Evolutionary conservation across 2,888 invertebrate species (phyloP).

Genomic region (Fragum sueziense): DNA sequence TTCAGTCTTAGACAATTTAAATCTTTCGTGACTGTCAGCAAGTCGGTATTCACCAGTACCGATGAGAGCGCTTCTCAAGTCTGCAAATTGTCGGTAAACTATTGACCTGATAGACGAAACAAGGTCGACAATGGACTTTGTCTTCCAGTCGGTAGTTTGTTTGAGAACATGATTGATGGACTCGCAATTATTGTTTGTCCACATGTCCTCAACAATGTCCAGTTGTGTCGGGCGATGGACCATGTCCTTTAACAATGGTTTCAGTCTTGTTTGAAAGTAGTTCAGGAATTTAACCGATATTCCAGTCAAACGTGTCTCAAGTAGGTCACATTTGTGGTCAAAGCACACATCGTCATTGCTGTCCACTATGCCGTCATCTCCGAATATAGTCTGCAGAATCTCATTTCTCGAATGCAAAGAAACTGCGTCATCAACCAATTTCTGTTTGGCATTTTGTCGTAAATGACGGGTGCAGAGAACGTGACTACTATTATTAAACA

Average conservation of each 20-base stretch:
- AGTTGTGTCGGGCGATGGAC: neutral
- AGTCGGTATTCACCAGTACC: conserved; percentile 1
- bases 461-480: too few species aligned
- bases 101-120: neutral
- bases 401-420: neutral
- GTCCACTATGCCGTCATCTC: conserved; percentile 22
- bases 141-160: conserved; percentile 11
- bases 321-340: conserved; percentile 20
- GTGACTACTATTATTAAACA: too few species aligned
- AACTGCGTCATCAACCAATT: conserved; percentile 36
- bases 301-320: neutral
- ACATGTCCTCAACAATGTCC: neutral
- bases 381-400: conserved; percentile 28
- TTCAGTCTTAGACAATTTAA: conserved; percentile 1
- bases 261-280: conserved; percentile 19
- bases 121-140: conserved; percentile 15
- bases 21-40: conserved; percentile 11
- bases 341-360: conserved; percentile 26
- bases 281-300: neutral
- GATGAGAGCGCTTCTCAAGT: conserved; percentile 27
- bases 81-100: conserved; percentile 21
- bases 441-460: conserved; percentile 34
- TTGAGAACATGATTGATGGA: conserved; percentile 4
- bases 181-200: conserved; percentile 7
- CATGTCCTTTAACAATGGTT: neutral